These are phyloP conservation scores for Falcaria lacertinaria DNA, from an alignment of 2,888 invertebrate genomes.

Conservation along the genomic window DNA sequence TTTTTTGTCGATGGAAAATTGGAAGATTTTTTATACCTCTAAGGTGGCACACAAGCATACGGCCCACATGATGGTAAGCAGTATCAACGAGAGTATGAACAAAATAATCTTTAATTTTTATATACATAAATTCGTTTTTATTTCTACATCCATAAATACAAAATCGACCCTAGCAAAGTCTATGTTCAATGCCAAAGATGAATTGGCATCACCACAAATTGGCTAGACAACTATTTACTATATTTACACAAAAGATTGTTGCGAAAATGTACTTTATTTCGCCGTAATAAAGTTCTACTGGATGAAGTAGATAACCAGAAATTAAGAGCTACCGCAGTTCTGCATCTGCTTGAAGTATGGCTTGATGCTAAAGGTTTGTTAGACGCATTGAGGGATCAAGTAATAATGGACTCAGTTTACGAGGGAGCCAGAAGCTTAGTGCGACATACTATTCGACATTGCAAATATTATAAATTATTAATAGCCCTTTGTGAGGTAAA, in stretches of 20 bases:
- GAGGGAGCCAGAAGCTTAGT: slow-evolving; percentile 29
- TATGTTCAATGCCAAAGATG: slow-evolving; percentile 44
- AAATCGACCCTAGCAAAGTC: too few relatives aligned
- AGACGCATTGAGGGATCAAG: not conserved
- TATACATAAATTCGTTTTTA: too few relatives aligned
- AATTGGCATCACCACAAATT: slow-evolving; percentile 64
- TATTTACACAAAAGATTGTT: not conserved
- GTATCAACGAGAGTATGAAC: too few relatives aligned
- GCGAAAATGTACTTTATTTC: not conserved
- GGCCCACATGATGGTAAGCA: too few relatives aligned
- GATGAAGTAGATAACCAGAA: not conserved
- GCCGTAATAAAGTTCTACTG: not conserved
- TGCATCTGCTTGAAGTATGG: not conserved
- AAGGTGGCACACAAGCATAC: too few relatives aligned
- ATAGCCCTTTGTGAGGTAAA: not conserved
- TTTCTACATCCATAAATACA: too few relatives aligned
- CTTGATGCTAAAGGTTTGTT: not conserved
- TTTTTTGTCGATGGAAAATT: too few relatives aligned
- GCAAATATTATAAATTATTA: slow-evolving; percentile 4
- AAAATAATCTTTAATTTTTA: too few relatives aligned
- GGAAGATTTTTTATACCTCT: too few relatives aligned
- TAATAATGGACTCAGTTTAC: not conserved
- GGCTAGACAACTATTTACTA: slow-evolving; percentile 35
- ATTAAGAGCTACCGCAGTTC: not conserved
- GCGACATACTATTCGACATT: slow-evolving; percentile 2